Base-by-base conservation (phyloP, 2,113 vertebrate genomes). In the Salvator merianae region DNA sequence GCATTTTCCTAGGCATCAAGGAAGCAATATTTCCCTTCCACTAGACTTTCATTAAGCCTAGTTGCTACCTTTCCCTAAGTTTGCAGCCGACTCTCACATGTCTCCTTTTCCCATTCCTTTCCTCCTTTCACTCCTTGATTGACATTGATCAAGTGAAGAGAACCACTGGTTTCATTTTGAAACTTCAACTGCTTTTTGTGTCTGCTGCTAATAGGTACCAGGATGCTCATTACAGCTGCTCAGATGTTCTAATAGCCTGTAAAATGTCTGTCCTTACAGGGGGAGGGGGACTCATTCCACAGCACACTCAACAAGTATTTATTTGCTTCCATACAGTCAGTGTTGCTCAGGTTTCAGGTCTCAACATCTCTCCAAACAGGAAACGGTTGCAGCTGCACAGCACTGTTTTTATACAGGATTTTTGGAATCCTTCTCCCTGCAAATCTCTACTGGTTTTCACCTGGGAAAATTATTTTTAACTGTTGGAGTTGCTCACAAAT, bases 241-340 rank as follows among this genome's bases (percentile, higher is more conserved):
- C 83, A 70, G 62, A 80, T 86, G 82, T 86, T 88, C 68, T 91
- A 55, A 76, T 38, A 74, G 18, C 55, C n/a, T 73, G 79, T 85
- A 72, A 75, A 85, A 43, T 50, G 77, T 24, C 65, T 82, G 71
- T 36, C 14, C 79, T 81, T 32, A 22, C 30, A 73, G 43, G 70
- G 63, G 30, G 32, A 34, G 36, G 34, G 16, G n/a, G 16, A 68
- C 1, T 59, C 36, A 72, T 74, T 26, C 20, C 18, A 43, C 14
- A 34, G 47, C 28, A 50, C 59, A 59, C 76, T 63, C 66, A 81
- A 70, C 73, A 50, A 65, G 63, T 77, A 76, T 59, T 59, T 82
- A 82, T 26, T 28, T 81, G 26, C 65, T 63, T 59, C 63, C 68
- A 12, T 62, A 47, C 36, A 32, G 13, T 38, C 26, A 59, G 53